phyloP scores from a whole-genome alignment of 2,888 invertebrate species.

The Cyrtodaria siliqua region DNA sequence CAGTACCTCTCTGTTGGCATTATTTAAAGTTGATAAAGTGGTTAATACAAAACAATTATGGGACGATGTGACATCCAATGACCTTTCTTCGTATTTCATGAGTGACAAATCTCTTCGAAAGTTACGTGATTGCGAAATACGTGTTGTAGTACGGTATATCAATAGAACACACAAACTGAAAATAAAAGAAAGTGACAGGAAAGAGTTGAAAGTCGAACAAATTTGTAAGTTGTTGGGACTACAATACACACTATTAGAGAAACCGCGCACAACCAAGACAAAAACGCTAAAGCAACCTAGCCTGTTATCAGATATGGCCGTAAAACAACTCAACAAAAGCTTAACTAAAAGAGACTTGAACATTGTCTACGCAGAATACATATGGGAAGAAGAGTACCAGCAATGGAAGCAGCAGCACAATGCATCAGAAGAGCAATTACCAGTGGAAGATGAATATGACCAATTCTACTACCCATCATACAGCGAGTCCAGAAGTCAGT shows the following conservation, averaged over 20 bases:
- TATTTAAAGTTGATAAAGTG: too few relatives aligned
- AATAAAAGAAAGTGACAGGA: slow-evolving; percentile 23
- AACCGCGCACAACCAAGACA: too few relatives aligned
- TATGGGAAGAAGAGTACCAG: too few relatives aligned
- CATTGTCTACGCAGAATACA: slow-evolving; percentile 38
- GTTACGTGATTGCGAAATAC: slow-evolving; percentile 20
- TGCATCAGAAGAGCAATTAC: slow-evolving; percentile 19
- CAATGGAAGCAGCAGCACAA: slow-evolving; percentile 12
- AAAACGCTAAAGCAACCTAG: too few relatives aligned
- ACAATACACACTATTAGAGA: too few relatives aligned
- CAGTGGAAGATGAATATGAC: too few relatives aligned
- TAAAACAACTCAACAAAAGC: too few relatives aligned
- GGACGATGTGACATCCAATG: too few relatives aligned
- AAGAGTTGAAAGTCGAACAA: slow-evolving; percentile 14
- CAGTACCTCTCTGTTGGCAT: not conserved
- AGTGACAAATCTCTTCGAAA: slow-evolving; percentile 5
- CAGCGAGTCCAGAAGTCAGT: slow-evolving; percentile 27
- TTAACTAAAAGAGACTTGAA: slow-evolving; percentile 39
- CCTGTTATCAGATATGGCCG: too few relatives aligned
- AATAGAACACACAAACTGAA: slow-evolving; percentile 24
- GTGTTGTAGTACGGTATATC: slow-evolving; percentile 21
- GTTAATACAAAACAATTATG: too few relatives aligned
- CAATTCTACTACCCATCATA: slow-evolving; percentile 58
- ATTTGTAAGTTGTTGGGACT: slow-evolving; percentile 7
- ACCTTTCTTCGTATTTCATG: not conserved